Evolutionary conservation across 2,888 invertebrate species (phyloP).

Genomic region (Mythimna ferrago): DNA sequence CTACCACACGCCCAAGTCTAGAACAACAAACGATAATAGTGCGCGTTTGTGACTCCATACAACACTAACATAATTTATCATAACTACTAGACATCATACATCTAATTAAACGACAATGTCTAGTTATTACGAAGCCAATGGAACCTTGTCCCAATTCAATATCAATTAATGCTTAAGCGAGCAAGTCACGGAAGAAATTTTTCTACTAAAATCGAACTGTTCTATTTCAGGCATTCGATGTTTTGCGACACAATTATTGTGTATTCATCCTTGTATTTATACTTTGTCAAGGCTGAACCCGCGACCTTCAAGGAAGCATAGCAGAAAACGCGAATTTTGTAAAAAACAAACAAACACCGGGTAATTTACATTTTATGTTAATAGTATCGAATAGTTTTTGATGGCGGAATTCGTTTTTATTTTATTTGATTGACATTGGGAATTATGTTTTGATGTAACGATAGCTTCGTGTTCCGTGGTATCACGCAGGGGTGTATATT

Average conservation of each 20-base stretch:
- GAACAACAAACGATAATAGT: too few relatives aligned
- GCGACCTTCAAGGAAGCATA: slow-evolving; percentile 14
- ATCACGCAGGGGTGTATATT: neutral
- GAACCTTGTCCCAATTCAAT: slow-evolving; percentile 47
- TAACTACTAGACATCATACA: slow-evolving; percentile 10
- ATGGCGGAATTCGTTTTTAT: slow-evolving; percentile 35
- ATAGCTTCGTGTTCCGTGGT: slow-evolving; percentile 11
- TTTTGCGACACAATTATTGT: slow-evolving; percentile 46
- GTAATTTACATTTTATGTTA: slow-evolving; percentile 49
- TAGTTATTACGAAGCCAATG: slow-evolving; percentile 33
- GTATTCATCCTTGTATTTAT: slow-evolving; percentile 45
- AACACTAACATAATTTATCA: neutral
- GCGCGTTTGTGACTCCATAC: neutral
- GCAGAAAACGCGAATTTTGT: slow-evolving; percentile 30
- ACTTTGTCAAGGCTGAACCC: slow-evolving; percentile 36
- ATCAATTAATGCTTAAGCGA: slow-evolving; percentile 46
- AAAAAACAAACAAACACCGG: slow-evolving; percentile 32
- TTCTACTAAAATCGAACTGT: slow-evolving; percentile 49
- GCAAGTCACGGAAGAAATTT: slow-evolving; percentile 59
- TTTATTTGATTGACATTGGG: slow-evolving; percentile 42
- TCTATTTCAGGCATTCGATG: slow-evolving; percentile 52
- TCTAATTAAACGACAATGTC: slow-evolving; percentile 27
- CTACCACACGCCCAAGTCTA: too few relatives aligned
- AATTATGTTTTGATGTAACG: slow-evolving; percentile 38
- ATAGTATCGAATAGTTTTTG: slow-evolving; percentile 40